Percentiles rank a stretch among this genome's conserved stretches.
Conservation (phyloP, 2,797 vertebrate genomes). For the Acanthurus lineatus region DNA sequence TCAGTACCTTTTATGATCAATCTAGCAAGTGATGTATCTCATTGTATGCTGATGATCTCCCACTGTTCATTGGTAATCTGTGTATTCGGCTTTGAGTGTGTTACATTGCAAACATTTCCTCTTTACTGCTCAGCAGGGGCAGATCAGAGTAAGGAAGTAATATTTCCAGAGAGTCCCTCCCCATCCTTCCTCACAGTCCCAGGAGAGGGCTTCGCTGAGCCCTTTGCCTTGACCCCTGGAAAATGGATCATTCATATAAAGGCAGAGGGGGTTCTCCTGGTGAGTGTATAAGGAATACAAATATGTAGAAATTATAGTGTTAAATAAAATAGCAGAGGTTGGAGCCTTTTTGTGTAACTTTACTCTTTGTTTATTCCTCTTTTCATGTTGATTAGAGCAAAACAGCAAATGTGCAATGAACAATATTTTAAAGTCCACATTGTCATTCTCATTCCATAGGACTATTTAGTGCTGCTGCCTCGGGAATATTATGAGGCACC, state of each 20-base stretch:
- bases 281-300: constrained; percentile 78
- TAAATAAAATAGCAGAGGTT: not conserved
- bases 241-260: constrained; percentile 89
- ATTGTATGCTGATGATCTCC: not conserved
- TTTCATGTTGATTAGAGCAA: not conserved
- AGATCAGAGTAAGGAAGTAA: constrained; percentile 88
- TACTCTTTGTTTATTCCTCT: not conserved
- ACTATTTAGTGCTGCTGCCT: constrained; percentile 94
- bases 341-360: not conserved
- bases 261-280: constrained; percentile 92
- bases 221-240: constrained; percentile 89
- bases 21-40: not conserved
- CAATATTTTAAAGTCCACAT: not conserved
- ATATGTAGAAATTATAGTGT: not conserved
- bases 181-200: constrained; percentile 93
- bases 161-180: constrained; percentile 88
- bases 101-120: constrained; percentile 19
- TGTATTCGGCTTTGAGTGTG: not conserved
- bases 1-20: constrained; percentile 3
- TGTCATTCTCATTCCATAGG: constrained; percentile 79
- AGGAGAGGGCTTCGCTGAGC: constrained; percentile 88
- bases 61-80: not conserved
- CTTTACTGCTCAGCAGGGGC: constrained; percentile 79
- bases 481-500: constrained; percentile 92
- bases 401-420: not conserved